phyloP scores from a whole-genome alignment of 2,797 vertebrate species.

The Chrosomus eos region DNA sequence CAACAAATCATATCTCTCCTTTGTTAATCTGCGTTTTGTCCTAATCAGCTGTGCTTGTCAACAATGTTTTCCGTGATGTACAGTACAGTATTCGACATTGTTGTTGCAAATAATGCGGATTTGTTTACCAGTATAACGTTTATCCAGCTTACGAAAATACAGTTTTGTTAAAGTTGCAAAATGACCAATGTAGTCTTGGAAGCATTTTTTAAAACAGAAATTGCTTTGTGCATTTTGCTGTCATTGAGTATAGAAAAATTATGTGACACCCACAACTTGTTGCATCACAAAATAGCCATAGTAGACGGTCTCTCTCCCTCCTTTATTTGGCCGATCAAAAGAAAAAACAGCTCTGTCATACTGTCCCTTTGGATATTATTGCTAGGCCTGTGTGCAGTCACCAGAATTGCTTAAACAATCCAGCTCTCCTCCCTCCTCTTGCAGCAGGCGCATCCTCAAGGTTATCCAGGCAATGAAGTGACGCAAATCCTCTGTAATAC shows the following conservation, averaged over 20 bases:
- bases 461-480: background rate
- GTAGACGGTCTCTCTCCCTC: background rate
- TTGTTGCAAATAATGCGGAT: background rate
- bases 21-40: background rate
- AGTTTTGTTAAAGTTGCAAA: slow-evolving; percentile 5
- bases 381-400: background rate
- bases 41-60: background rate
- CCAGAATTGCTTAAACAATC: slow-evolving; percentile 1
- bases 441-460: slow-evolving; percentile 28
- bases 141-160: background rate
- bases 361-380: background rate
- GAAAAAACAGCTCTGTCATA: background rate
- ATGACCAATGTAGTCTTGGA: background rate
- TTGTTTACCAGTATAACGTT: background rate
- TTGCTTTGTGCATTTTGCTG: no score
- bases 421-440: background rate
- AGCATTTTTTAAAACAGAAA: no score
- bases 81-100: background rate
- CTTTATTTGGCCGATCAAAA: background rate
- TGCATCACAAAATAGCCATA: background rate
- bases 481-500: background rate
- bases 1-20: background rate
- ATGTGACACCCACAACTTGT: background rate
- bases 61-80: background rate
- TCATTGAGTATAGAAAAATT: background rate